Conservation (phyloP, 1,140 invertebrate species). For the Diorhabda elongata region DNA sequence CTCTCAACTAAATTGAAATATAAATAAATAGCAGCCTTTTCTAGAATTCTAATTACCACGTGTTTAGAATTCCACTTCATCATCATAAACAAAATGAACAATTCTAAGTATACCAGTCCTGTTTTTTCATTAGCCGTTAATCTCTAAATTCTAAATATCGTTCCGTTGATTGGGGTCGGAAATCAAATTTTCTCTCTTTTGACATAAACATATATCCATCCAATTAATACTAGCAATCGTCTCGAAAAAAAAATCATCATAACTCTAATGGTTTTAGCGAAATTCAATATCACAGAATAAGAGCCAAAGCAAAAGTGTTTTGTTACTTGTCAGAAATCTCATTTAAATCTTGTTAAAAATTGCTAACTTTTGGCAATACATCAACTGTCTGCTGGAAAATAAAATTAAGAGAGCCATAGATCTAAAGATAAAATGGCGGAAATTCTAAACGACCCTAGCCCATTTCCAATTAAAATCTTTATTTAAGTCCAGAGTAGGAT, state of each 20-base stretch:
- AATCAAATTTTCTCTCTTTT: no score
- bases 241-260: neutral
- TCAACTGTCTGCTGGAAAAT: neutral
- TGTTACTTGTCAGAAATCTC: neutral
- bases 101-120: no score
- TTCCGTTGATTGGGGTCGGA: no score
- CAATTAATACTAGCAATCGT: no score
- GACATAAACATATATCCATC: no score
- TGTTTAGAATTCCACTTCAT: no score
- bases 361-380: slow-evolving; percentile 2
- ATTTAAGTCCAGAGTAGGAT: neutral
- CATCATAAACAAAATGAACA: no score
- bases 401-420: slow-evolving; percentile 1
- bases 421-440: neutral
- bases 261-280: neutral
- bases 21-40: no score
- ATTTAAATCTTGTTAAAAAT: neutral
- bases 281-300: neutral
- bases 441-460: neutral
- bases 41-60: no score
- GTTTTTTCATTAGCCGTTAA: no score
- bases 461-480: neutral
- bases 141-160: no score
- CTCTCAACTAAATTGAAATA: no score
- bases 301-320: neutral